Percentiles rank a stretch among this genome's conserved stretches.
Evolutionary conservation across 2,888 invertebrate genomes (phyloP).

Genomic region (Ephialtes manifestator): DNA sequence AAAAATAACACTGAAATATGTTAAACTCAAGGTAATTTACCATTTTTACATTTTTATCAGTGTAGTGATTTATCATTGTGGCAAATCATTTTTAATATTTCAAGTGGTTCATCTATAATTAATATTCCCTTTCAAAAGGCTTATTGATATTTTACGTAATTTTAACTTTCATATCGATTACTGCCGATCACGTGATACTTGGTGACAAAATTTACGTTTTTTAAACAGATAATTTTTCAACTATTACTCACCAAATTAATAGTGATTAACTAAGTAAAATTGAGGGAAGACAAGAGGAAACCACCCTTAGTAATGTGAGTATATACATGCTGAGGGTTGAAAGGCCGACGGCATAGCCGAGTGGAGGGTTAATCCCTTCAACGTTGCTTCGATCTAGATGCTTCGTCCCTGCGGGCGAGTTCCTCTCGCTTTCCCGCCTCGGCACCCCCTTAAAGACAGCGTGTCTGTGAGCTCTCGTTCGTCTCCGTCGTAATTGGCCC

Average conservation of each 20-base stretch:
- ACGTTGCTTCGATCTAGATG: slow-evolving; percentile 59
- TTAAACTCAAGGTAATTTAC: no score
- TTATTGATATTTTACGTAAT: no score
- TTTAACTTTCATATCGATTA: no score
- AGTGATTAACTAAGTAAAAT: neutral
- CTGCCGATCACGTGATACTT: no score
- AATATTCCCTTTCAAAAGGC: no score
- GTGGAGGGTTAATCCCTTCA: slow-evolving; percentile 78
- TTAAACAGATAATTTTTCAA: no score
- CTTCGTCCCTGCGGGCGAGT: slow-evolving; percentile 67
- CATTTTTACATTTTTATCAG: no score
- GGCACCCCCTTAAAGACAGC: neutral
- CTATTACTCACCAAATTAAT: neutral
- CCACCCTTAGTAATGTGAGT: slow-evolving; percentile 3
- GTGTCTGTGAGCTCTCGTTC: slow-evolving; percentile 36
- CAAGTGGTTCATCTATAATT: no score
- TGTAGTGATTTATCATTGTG: no score
- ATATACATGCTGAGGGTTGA: slow-evolving; percentile 41
- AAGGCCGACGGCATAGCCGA: slow-evolving; percentile 66
- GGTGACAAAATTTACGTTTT: no score
- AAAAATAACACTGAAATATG: no score
- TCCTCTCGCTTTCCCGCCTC: slow-evolving; percentile 41
- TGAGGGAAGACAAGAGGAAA: neutral
- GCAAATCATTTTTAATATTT: no score
- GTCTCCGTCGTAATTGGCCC: slow-evolving; percentile 80